Evolutionary conservation across 2,797 vertebrate genomes (phyloP), one percentile per base, ranked within the genome.

Genomic region (Acomys russatus): DNA sequence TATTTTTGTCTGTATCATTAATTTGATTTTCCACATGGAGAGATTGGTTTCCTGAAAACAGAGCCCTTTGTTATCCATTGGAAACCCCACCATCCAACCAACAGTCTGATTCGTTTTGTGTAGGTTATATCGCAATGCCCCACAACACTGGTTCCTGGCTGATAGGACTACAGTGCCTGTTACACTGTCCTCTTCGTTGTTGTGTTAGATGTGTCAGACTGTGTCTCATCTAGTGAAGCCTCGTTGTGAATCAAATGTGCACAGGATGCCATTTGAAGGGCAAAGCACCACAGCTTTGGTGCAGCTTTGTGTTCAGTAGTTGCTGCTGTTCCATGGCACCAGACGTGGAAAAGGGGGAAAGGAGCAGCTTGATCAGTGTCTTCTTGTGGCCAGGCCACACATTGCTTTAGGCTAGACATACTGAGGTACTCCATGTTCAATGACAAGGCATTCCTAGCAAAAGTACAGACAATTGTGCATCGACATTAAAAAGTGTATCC

Each of bases 361-460:
- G 10, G 38, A 22, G 18, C 63, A 85, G 28, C 6, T 74, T 94
- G 71, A 78, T 49, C 44, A 35, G 5, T 93, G 17, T 83, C 59
- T 96, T 73, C 38, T 15, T 61, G 17, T 86, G 64, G 51, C 8
- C 59, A 28, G 66, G 33, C 96, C 84, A 76, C 88, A 35, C 3
- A 92, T 8, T 4, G 9, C 23, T 56, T 87, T 86, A 56, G 54
- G 76, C 33, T 92, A 85, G 82, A 95, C 23, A 76, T 88, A 86
- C 7, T 80, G 66, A 94, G 44, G 66, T 38, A 7, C 44, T 79
- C 17, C 35, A 61, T 33, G 15, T 84, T 94, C 92, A 82, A 49
- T 17, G 83, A 91, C 33, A 87, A 83, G 77, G 74, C 56, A 88
- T 66, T 92, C 77, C 94, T 94, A 92, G 59, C 35, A 93, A 97